Evolutionary conservation across 2,797 vertebrate genomes (phyloP).

Genomic region (Cuculus canorus): DNA sequence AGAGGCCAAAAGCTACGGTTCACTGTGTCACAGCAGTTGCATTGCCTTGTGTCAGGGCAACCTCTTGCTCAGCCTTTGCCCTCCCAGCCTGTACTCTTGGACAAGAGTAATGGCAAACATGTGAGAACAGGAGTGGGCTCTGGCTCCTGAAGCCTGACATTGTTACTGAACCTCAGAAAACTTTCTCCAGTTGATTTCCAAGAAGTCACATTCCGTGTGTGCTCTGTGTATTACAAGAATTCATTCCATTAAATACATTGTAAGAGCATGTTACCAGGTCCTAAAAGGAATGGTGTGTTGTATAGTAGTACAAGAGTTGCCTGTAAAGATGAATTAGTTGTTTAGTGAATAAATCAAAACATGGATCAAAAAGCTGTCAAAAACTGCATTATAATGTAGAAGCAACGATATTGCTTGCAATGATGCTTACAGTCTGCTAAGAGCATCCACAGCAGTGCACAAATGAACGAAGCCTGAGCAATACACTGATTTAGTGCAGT

Average conservation of each 20-base stretch:
- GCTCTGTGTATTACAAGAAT: neutral
- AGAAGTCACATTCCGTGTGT: neutral
- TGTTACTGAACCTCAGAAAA: neutral
- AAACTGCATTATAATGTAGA: neutral
- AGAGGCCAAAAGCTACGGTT: slow-evolving; percentile 36
- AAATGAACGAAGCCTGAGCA: neutral
- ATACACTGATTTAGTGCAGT: neutral
- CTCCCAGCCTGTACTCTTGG: neutral
- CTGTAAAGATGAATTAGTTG: neutral
- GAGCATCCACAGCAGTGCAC: neutral
- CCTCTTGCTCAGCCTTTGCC: neutral
- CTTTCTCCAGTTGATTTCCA: neutral
- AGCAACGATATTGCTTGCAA: neutral
- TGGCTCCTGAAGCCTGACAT: neutral
- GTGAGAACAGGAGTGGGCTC: neutral
- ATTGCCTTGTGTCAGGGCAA: neutral
- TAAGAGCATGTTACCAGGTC: neutral
- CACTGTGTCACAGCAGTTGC: neutral
- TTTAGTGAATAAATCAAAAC: neutral
- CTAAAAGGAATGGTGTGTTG: neutral
- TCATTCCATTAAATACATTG: neutral
- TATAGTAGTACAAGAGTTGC: neutral
- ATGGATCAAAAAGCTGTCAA: neutral
- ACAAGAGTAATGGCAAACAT: neutral
- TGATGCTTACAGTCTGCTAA: neutral